Conservation (phyloP, 2,113 vertebrate species). For the Gopherus evgoodei region DNA sequence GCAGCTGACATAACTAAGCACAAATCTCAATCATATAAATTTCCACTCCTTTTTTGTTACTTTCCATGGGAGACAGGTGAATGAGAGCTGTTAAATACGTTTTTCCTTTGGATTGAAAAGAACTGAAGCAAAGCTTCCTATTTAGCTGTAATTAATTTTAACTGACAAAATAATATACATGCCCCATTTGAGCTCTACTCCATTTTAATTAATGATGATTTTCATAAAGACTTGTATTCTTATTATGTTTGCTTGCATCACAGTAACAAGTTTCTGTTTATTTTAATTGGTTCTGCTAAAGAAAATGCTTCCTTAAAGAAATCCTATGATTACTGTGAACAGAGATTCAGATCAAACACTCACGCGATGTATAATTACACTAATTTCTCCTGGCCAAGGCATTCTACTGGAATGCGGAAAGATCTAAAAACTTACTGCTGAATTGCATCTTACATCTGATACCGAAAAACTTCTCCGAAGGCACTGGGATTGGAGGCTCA, state of each 20-base stretch:
- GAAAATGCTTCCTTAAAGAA: accelerated
- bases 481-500: not conserved
- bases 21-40: not conserved
- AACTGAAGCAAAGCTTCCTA: not conserved
- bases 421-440: not conserved
- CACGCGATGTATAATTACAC: not conserved
- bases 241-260: not conserved
- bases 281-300: not conserved
- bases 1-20: not conserved
- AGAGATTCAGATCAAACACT: not conserved
- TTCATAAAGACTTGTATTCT: not conserved
- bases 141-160: not conserved
- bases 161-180: not conserved
- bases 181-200: not conserved
- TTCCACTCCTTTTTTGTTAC: not conserved
- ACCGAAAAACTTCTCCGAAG: not conserved
- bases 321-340: not conserved
- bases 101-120: not conserved
- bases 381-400: not conserved
- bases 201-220: not conserved
- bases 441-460: not conserved
- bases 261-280: not conserved
- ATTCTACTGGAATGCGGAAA: not conserved
- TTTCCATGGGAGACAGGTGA: not conserved
- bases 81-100: not conserved